Evolutionary conservation across 2,888 invertebrate species (phyloP), one percentile per base, ranked within the genome.

Genomic region (Tryphoninae sp.): DNA sequence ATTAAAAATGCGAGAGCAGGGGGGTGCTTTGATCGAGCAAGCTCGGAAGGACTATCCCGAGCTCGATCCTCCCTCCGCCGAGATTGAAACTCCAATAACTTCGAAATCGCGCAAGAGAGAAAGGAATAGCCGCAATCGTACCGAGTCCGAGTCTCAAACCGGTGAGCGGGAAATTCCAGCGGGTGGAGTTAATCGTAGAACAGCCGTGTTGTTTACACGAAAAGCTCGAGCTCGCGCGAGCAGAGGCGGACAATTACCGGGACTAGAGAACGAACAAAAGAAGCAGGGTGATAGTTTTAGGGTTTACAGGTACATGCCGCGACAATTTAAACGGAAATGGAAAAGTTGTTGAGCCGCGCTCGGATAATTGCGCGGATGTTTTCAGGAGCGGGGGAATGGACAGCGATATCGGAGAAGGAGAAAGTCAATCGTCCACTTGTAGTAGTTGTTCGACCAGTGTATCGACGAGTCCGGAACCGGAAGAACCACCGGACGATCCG

Each of bases 1-100:
- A 0, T 93, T 97, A 1, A 96, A 96, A 89, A 96, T 99, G 95
- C 94, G 97, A 53, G 98, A 98, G 86, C 97, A 97, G 92, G 98
- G 98, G 80, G 94, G 94, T 23, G 94, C 95, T 0, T 93, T 98
- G 61, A 96, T 98, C 89, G 95, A 96, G 1, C 95, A 96, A 88
- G 96, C 96, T 8, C 94, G 96, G 0, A 95, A 96, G 83, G 96
- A 97, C 88, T 93, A 91, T 78, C 91, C 92, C 1, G 91, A 92
- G n/a, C 78, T 91, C 1, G 89, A 91, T 75, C 79, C 81, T 22
- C 78, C 58, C 23, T 51, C 84, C 23, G 49, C 26, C 13, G 74
- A 85, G 59, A 65, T 59, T 7, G 76, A 82, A 80, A 62, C 78
- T 3, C 64, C 53, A 62, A 42, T 33, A 8, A 68, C 40, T 6